Evolutionary conservation across 1,140 invertebrate genomes (phyloP), one percentile per base, ranked within the genome.

Genomic region (Megalonaias nervosa): DNA sequence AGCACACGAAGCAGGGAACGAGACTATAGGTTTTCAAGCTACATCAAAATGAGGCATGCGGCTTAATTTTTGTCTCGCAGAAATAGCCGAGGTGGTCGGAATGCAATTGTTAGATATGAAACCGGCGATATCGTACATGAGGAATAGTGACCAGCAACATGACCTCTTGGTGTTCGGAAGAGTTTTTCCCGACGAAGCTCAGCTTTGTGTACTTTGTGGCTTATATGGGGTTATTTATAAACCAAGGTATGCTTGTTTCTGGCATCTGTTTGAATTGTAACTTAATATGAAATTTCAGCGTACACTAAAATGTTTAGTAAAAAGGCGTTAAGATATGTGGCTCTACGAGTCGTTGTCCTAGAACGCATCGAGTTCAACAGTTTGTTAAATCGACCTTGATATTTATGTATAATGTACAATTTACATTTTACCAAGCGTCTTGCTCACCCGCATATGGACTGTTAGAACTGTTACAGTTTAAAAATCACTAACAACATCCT

Each of bases 141-240:
- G 4, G 38, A 38, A 6, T 3, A 38, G 38, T 2, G 0, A 1
- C 38, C 38, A 38, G 5, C 23, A 55, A 55, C 69, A 78, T 72
- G 57, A 87, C 86, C 83, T 85, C 76, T 19, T 82, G 82, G 74
- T 82, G 82, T 76, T 88, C 87, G 11, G 81, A 82, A 66, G 95
- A 96, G 89, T 89, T 97, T 71, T 97, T 97, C 90, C 95, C 96
- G 17, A 95, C 94, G 73, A 95, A 93, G 92, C 92, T 93, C 83
- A 95, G 94, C 86, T 92, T 94, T 84, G 86, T 96, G 31, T 94
- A 97, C 83, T 97, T 97, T 90, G 87, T 95, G 48, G 90, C 95
- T 13, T 97, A 97, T 85, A 96, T 97, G 92, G 92, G 92, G 74
- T 91, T 96, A 21, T 96, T 96, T 86, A 94, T 96, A 55, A 95